Conservation (phyloP, 2,797 vertebrate genomes). For the Distichodus sexfasciatus region DNA sequence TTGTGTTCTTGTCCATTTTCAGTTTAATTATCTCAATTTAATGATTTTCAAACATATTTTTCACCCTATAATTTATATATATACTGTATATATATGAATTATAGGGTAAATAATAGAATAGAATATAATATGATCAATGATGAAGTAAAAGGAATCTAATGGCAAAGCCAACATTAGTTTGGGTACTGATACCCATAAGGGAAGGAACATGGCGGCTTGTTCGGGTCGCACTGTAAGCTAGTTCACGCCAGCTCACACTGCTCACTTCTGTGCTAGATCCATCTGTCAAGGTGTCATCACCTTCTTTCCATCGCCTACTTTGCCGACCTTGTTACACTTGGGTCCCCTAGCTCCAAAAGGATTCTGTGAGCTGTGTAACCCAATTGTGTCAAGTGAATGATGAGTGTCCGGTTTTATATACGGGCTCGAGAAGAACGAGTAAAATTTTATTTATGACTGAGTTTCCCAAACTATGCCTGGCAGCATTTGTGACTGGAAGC, state of each 20-base stretch:
- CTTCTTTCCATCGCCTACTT: constrained; percentile 19
- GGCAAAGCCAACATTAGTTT: too few relatives aligned
- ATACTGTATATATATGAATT: too few relatives aligned
- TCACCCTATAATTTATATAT: too few relatives aligned
- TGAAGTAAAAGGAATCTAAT: too few relatives aligned
- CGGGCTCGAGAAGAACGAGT: neutral
- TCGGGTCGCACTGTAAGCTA: neutral
- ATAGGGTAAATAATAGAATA: too few relatives aligned
- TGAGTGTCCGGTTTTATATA: constrained; percentile 6
- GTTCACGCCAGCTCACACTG: constrained; percentile 14
- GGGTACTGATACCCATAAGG: too few relatives aligned
- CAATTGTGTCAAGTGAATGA: constrained; percentile 21
- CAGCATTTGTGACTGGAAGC: neutral
- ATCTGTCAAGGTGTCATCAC: constrained; percentile 46
- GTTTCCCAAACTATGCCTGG: neutral
- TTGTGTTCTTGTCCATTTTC: too few relatives aligned
- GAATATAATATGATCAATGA: too few relatives aligned
- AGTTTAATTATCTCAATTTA: too few relatives aligned
- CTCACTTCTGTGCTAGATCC: too few relatives aligned
- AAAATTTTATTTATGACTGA: neutral
- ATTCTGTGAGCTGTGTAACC: neutral
- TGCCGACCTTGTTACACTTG: constrained; percentile 21
- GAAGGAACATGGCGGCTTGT: neutral
- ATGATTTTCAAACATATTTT: too few relatives aligned
- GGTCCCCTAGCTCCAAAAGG: too few relatives aligned